These are phyloP conservation scores for Periplaneta americana DNA, from an alignment of 1,140 invertebrate species.

Conservation along the genomic window DNA sequence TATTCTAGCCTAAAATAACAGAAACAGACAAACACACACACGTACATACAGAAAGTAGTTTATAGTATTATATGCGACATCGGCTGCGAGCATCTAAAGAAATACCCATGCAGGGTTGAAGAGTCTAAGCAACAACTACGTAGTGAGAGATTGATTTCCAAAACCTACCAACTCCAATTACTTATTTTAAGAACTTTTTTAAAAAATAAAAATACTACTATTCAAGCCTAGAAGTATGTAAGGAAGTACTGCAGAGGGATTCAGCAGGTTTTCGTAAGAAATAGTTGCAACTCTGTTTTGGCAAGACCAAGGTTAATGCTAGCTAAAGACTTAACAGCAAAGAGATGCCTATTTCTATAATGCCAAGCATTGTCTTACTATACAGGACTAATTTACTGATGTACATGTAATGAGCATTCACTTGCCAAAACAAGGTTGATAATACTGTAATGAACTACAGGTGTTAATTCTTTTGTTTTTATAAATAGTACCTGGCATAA, in stretches of 20 bases:
- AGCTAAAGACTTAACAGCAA: background rate
- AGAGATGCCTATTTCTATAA: background rate
- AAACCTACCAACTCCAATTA: background rate
- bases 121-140: background rate
- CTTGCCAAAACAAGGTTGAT: background rate
- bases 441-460: background rate
- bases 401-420: background rate
- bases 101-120: constrained; percentile 14
- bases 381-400: background rate
- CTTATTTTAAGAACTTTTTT: background rate
- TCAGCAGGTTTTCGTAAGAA: background rate
- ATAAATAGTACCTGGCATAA: background rate
- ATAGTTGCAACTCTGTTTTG: background rate
- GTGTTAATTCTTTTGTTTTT: background rate
- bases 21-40: background rate
- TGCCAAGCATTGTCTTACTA: background rate
- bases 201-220: background rate
- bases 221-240: background rate
- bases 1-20: constrained; percentile 4
- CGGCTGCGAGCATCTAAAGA: background rate
- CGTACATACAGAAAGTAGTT: background rate
- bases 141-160: background rate
- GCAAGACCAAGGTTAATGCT: background rate
- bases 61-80: background rate
- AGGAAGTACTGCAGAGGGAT: background rate